A percentile compares a stretch with the other conserved stretches of the same genome.
Evolutionary conservation across 2,113 vertebrate species (phyloP).

Genomic region (Ardeotis arabs): DNA sequence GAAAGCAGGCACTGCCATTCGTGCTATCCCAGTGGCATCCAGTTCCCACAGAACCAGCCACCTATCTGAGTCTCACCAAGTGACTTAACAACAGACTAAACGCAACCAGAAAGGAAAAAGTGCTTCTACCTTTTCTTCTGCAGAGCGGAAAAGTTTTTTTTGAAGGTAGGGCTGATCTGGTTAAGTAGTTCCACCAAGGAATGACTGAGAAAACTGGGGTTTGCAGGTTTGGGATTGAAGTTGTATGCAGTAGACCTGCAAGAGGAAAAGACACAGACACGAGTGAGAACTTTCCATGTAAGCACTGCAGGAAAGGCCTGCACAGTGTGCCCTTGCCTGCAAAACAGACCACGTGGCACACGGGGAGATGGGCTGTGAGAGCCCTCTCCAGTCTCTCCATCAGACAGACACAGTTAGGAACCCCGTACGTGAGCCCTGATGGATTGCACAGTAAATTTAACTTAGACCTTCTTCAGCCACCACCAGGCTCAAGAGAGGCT

Average conservation of each 20-base stretch:
- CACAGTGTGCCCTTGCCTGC: fast-evolving
- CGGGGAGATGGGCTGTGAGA: neutral
- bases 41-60: neutral
- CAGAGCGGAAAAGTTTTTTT: conserved; percentile 93
- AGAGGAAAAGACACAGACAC: neutral
- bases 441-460: neutral
- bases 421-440: neutral
- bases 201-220: conserved; percentile 96
- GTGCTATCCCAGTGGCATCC: neutral
- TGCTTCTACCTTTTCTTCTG: conserved; percentile 92
- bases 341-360: fast-evolving
- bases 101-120: neutral
- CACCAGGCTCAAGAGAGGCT: neutral
- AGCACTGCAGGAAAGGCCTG: neutral
- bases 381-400: neutral
- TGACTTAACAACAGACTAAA: neutral
- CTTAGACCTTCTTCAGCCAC: neutral
- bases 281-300: neutral
- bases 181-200: conserved; percentile 97
- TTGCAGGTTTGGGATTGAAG: conserved; percentile 97
- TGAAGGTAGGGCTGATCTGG: conserved; percentile 97
- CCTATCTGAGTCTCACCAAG: neutral
- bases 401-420: fast-evolving
- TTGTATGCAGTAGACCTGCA: conserved; percentile 95
- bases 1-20: neutral